Evolutionary conservation across 2,888 invertebrate genomes (phyloP), one percentile per base, ranked within the genome.

Genomic region (Psylliodes chrysocephalus): DNA sequence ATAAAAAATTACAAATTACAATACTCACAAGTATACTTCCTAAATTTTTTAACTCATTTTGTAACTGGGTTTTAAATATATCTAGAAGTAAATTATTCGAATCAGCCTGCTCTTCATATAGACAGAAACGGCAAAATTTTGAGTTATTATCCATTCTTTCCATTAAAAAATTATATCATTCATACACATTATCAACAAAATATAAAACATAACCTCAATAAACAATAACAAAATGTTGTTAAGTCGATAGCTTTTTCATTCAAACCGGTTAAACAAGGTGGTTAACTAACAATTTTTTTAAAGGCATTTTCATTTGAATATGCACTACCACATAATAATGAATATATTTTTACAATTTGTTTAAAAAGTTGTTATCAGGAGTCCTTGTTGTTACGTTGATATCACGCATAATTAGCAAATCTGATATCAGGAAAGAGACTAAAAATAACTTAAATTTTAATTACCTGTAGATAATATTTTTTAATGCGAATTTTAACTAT

Each of bases 111-210:
- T 42, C 42, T 8, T 42, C 18, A 42, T 17, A 19, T 22, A 53
- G 35, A 38, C 55, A 55, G 8, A 55, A 38, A 19, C 53, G 19
- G 19, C 53, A 53, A 42, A 42, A 18, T 42, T 42, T 15, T 42
- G 14, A 12, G 7, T 15, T 42, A 15, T 59, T 49, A 18, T 47
- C 38, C 40, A 49, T 59, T 22, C 40, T 51, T 35, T 22, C 10
- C 35, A 14, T 4, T 8, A 35, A 14, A 8, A 35, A 35, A 12
- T 30, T 6, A 6, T n/a, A n/a, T n/a, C 22, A 22, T 22, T 22
- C 22, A 22, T 6, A 22, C 22, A 22, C 22, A 22, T 22, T 15
- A 4, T 42, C 28, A 18, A 25, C 15, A 28, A 18, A 14, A 28
- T n/a, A 40, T 25, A 17, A 14, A 35, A 40, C 25, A 54, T 6